phyloP scores from a whole-genome alignment of 2,888 invertebrate genomes.

The Petrolisthes cinctipes region DNA sequence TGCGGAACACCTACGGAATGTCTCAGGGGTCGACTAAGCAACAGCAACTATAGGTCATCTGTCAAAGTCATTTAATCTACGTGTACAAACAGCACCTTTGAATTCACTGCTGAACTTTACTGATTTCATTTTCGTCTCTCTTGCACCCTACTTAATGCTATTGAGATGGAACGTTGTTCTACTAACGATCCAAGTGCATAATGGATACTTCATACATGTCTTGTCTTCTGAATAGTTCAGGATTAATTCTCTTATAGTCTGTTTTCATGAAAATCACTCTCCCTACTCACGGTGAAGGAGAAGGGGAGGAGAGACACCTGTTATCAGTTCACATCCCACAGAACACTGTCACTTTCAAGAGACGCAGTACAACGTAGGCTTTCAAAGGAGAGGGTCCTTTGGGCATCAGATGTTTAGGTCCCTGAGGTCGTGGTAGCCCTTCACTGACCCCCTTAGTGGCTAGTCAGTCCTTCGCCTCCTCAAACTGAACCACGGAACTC shows the following conservation, averaged over 20 bases:
- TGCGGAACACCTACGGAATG: conserved; percentile 41
- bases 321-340: neutral
- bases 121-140: neutral
- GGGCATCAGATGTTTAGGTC: conserved; percentile 24
- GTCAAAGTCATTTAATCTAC: conserved; percentile 30
- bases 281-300: too few relatives aligned
- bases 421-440: conserved; percentile 38
- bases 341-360: conserved; percentile 29
- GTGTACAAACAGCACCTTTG: neutral
- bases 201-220: too few relatives aligned
- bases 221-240: too few relatives aligned
- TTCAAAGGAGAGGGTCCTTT: conserved; percentile 27
- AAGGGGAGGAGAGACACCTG: neutral
- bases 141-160: too few relatives aligned
- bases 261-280: too few relatives aligned
- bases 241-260: too few relatives aligned
- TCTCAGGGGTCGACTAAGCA: conserved; percentile 55
- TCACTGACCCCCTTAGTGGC: conserved; percentile 9
- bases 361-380: conserved; percentile 34
- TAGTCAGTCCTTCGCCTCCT: neutral
- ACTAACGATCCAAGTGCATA: too few relatives aligned
- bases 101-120: neutral
- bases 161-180: too few relatives aligned
- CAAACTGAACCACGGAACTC: conserved; percentile 36
- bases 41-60: conserved; percentile 44